Evolutionary conservation across 2,113 vertebrate genomes (phyloP), one percentile per base, ranked within the genome.

Genomic region (Sylvilagus bachmani): DNA sequence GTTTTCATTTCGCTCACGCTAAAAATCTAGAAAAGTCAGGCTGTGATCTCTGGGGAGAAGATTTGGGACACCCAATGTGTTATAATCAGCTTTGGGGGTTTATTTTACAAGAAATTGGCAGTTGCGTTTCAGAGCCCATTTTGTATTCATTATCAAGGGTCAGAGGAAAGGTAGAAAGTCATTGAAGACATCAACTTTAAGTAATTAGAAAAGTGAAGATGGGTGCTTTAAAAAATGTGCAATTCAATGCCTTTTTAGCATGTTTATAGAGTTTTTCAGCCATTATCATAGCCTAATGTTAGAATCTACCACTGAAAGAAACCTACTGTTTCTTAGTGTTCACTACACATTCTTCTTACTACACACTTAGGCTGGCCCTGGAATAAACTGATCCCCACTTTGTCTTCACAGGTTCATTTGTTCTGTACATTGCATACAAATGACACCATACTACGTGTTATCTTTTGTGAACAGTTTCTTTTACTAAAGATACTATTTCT

Each of bases 21-120:
- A 91, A 90, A 62, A 94, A 86, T 90, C 3, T n/a, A 74, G 27
- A 19, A 91, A 64, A 55, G 84, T 53, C 44, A 83, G 16, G 0
- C 73, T 96, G 97, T 98, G 94, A 86, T 89, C 66, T 97, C 97
- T 91, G 44, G 83, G 10, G 80, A 31, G 55, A 81, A 89, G 96
- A 89, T 96, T 95, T 96, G 82, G 73, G 93, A 89, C 10, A 96
- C 75, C 6, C 2, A 24, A 62, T 92, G 86, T 96, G 81, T 78
- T 96, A 80, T 0, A 93, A 81, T 31, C 62, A 67, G 0, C 24
- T 97, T 96, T 97, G 25, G 93, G 95, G 38, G 1, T 77, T 10
- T 79, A 93, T 96, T 93, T 73, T 89, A 58, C 9, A 90, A 90
- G 95, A 87, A 38, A 38, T 0, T 27, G 89, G 25, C 0, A 0